Conservation (phyloP, 2,888 invertebrate genomes). For the Zelleria hepariella region DNA sequence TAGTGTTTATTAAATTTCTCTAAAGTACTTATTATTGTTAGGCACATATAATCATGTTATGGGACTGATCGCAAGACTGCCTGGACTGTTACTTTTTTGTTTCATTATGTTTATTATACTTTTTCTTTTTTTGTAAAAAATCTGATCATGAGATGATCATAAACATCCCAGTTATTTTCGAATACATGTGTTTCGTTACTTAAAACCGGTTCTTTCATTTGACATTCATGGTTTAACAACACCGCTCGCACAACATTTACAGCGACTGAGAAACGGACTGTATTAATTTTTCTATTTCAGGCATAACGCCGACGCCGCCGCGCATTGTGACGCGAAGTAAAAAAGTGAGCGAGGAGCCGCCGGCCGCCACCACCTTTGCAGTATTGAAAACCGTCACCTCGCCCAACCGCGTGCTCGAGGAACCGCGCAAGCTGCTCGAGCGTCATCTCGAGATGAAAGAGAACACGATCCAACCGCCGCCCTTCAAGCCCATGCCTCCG, state of each 20-base stretch:
- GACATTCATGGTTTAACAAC: neutral
- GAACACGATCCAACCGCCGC: constrained; percentile 10
- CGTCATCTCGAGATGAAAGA: constrained; percentile 17
- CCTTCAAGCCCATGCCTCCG: neutral
- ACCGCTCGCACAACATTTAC: neutral
- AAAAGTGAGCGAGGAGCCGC: constrained; percentile 37
- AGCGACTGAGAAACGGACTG: constrained; percentile 27
- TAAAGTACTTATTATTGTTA: neutral
- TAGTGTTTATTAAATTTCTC: neutral
- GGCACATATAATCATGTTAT: neutral
- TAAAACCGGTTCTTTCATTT: neutral
- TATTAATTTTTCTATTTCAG: constrained; percentile 54
- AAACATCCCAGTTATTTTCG: neutral
- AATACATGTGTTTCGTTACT: constrained; percentile 3
- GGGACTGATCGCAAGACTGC: neutral
- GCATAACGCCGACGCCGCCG: constrained; percentile 20
- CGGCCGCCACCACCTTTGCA: constrained; percentile 10
- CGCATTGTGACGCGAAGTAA: constrained; percentile 58
- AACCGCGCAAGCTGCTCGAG: constrained; percentile 6
- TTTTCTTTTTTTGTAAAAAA: neutral
- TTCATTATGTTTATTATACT: neutral
- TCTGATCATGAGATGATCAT: neutral
- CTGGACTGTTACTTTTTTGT: neutral
- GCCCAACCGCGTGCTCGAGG: neutral
- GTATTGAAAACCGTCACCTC: constrained; percentile 2